phyloP scores from a whole-genome alignment of 2,113 vertebrate genomes.

The Diadophis punctatus region DNA sequence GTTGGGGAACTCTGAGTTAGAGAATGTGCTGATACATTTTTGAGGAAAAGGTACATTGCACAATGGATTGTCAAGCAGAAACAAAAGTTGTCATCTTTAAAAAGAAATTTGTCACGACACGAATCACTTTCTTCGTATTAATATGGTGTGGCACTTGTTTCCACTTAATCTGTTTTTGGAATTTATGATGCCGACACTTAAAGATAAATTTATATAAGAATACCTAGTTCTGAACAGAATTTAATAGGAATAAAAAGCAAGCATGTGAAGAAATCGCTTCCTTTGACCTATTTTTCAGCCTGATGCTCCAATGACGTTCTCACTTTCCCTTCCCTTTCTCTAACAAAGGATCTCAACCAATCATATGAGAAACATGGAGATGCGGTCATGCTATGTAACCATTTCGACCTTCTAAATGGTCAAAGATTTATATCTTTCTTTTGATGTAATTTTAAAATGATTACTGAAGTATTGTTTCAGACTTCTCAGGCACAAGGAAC shows the following conservation, averaged over 20 bases:
- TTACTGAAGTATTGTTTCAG: background rate
- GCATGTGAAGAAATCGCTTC: background rate
- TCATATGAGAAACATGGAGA: background rate
- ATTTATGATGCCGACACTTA: background rate
- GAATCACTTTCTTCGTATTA: background rate
- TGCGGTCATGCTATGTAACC: background rate
- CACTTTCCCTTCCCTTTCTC: background rate
- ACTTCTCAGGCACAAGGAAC: background rate
- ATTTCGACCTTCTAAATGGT: background rate
- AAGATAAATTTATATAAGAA: background rate
- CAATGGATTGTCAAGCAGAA: background rate
- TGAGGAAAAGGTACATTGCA: background rate
- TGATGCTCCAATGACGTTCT: background rate
- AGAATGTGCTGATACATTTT: background rate
- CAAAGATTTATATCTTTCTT: background rate
- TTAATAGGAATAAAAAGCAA: background rate
- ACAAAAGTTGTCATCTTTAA: background rate
- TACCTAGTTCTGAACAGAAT: background rate
- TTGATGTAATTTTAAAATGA: background rate
- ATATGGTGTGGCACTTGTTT: background rate
- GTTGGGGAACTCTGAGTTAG: background rate
- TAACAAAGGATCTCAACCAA: background rate
- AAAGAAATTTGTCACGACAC: background rate
- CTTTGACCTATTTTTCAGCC: background rate
- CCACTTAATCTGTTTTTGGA: background rate